These are phyloP conservation scores for Epiblema foenella DNA, from an alignment of 2,888 invertebrate genomes.

Conservation along the genomic window DNA sequence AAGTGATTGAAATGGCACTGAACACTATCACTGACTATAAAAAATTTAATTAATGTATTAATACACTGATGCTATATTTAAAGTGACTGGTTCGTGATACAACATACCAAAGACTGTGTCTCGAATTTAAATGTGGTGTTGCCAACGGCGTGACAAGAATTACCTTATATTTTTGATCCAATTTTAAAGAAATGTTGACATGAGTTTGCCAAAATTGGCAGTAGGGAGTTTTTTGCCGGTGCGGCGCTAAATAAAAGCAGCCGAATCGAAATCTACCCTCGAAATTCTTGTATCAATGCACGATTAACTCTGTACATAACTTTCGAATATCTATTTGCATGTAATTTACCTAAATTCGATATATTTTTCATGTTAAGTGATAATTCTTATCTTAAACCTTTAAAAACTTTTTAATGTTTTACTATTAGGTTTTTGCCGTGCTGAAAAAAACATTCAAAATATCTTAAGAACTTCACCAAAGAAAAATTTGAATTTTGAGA, in stretches of 20 bases:
- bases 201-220: not conserved
- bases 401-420: not conserved
- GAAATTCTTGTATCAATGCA: too few species aligned
- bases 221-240: not conserved
- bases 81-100: constrained; percentile 8
- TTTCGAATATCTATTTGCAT: too few species aligned
- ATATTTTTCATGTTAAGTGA: too few species aligned
- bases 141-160: constrained; percentile 35
- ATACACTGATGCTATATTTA: not conserved
- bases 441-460: not conserved
- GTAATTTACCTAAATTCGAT: too few species aligned
- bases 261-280: too few species aligned
- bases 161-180: not conserved
- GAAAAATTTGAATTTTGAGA: too few species aligned
- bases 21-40: constrained; percentile 16
- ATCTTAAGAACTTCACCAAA: not conserved
- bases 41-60: not conserved
- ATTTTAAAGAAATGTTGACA: constrained; percentile 16
- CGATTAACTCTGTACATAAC: too few species aligned
- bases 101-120: constrained; percentile 10
- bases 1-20: not conserved
- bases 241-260: not conserved
- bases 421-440: not conserved
- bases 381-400: too few species aligned
- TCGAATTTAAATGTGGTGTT: constrained; percentile 41